phyloP scores from a whole-genome alignment of 2,113 vertebrate genomes.

The Eidolon helvum region DNA sequence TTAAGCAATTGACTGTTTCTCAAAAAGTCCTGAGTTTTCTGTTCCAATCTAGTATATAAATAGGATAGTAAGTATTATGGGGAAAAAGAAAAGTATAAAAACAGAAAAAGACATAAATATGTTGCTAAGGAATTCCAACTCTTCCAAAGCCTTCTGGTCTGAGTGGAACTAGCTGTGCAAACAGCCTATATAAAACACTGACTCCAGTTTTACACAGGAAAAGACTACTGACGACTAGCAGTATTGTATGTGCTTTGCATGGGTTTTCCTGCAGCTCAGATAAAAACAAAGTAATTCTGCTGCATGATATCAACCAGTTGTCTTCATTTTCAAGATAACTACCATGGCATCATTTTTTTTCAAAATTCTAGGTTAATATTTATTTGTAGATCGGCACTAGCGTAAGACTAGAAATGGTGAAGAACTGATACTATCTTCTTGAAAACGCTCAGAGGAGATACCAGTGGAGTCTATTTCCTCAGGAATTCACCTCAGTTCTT shows the following conservation, averaged over 20 bases:
- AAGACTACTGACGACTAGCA: too few relatives aligned
- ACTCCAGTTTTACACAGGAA: background rate
- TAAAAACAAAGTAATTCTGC: background rate
- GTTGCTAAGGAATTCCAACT: background rate
- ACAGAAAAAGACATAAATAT: background rate
- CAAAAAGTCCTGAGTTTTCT: background rate
- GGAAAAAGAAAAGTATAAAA: background rate
- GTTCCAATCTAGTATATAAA: background rate
- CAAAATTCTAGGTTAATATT: background rate
- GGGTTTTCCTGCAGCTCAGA: background rate
- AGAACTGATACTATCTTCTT: background rate
- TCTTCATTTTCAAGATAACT: background rate
- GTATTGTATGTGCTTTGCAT: background rate
- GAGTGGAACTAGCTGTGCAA: background rate
- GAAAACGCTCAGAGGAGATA: background rate
- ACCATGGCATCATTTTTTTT: background rate
- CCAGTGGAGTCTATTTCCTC: background rate
- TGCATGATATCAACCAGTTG: background rate
- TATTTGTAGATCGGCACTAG: background rate
- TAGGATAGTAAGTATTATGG: background rate
- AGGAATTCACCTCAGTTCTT: background rate
- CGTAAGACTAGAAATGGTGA: background rate
- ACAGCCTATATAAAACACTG: background rate
- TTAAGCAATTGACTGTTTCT: background rate
- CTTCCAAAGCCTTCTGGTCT: background rate